These are phyloP conservation scores for Tursiops truncatus DNA, from an alignment of 2,113 vertebrate species.

Conservation along the genomic window DNA sequence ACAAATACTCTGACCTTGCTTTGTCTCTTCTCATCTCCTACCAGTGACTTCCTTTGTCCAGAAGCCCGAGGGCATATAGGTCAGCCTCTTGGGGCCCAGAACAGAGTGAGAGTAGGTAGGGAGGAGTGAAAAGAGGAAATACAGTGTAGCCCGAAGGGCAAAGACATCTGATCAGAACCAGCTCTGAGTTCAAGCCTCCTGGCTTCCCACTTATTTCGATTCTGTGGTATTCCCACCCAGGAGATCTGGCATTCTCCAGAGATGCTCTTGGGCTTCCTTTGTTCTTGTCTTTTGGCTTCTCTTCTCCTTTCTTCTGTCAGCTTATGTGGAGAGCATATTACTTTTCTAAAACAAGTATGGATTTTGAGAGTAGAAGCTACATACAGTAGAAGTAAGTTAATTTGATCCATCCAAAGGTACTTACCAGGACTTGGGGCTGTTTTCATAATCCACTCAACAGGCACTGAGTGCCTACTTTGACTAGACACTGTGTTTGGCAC, in stretches of 20 bases:
- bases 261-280: not conserved
- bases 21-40: not conserved
- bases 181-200: not conserved
- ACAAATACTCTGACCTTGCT: not conserved
- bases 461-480: not conserved
- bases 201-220: not conserved
- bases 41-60: not conserved
- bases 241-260: not conserved
- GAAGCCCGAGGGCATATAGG: not conserved
- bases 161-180: not conserved
- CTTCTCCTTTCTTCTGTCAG: not conserved
- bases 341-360: not conserved
- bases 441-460: not conserved
- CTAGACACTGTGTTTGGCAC: not conserved
- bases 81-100: not conserved
- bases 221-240: not conserved
- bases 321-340: not conserved
- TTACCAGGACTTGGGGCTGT: not conserved
- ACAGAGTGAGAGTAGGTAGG: not conserved
- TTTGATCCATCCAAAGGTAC: not conserved
- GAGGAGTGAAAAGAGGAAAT: not conserved
- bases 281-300: not conserved
- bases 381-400: conserved; percentile 8
- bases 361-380: conserved; percentile 34
- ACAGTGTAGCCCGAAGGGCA: not conserved